Conservation (phyloP, 2,797 vertebrate genomes). For the Poeciliopsis gracilis region DNA sequence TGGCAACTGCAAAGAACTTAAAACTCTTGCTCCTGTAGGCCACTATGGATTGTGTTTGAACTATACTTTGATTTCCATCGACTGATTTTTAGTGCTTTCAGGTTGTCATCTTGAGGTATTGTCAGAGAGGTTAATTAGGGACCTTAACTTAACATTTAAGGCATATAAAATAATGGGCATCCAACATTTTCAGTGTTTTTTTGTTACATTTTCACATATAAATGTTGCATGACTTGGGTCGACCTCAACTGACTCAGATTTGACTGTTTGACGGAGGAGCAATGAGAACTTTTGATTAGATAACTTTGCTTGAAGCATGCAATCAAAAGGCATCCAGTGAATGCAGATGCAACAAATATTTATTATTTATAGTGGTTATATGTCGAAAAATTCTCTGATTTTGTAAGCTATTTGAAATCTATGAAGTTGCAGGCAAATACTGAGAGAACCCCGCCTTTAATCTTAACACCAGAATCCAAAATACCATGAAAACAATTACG, state of each 20-base stretch:
- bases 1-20: conserved; percentile 7
- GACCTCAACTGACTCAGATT: neutral
- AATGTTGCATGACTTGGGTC: neutral
- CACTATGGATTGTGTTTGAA: conserved; percentile 7
- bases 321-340: neutral
- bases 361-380: neutral
- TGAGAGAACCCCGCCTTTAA: neutral
- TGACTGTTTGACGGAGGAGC: neutral
- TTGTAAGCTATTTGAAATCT: neutral
- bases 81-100: conserved; percentile 8
- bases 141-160: neutral
- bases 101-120: conserved; percentile 6
- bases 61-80: conserved; percentile 13
- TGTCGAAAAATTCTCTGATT: neutral
- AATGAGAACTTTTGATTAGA: neutral
- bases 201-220: neutral
- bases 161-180: neutral
- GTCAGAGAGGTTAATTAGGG: neutral
- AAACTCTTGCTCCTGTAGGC: conserved; percentile 4
- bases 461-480: neutral
- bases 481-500: neutral
- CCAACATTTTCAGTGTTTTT: neutral
- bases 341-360: neutral
- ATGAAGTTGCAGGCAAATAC: neutral
- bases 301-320: neutral